A percentile compares a stretch with the other conserved stretches of the same genome.
phyloP scores from a whole-genome alignment of 2,113 vertebrate species.

The Glaucidium brasilianum region DNA sequence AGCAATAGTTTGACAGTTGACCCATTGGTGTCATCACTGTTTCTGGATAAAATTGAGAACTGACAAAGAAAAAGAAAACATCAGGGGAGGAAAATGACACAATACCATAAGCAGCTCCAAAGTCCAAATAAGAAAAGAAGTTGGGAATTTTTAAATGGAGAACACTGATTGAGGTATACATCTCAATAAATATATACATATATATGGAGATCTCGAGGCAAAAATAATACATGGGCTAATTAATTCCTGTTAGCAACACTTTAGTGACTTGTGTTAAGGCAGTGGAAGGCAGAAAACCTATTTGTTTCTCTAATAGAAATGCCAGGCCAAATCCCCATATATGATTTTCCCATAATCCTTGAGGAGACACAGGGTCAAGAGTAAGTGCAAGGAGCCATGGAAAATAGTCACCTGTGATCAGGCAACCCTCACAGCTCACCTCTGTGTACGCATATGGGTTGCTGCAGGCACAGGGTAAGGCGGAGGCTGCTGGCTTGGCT shows the following conservation, averaged over 20 bases:
- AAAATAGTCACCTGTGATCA: neutral
- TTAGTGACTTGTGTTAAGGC: neutral
- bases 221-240: neutral
- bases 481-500: neutral
- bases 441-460: neutral
- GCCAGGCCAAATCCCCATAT: neutral
- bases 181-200: neutral
- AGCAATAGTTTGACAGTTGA: neutral
- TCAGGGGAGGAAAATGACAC: neutral
- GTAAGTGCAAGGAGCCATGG: neutral
- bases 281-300: neutral
- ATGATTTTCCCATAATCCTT: neutral
- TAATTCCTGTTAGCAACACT: neutral
- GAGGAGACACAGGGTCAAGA: neutral
- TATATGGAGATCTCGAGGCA: neutral
- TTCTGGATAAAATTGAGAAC: neutral
- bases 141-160: neutral
- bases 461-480: neutral
- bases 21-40: neutral
- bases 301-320: neutral
- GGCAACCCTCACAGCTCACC: neutral
- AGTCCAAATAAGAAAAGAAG: neutral
- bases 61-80: neutral
- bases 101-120: neutral
- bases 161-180: neutral